Conservation (phyloP, 2,113 vertebrate species). For the Euleptes europaea region DNA sequence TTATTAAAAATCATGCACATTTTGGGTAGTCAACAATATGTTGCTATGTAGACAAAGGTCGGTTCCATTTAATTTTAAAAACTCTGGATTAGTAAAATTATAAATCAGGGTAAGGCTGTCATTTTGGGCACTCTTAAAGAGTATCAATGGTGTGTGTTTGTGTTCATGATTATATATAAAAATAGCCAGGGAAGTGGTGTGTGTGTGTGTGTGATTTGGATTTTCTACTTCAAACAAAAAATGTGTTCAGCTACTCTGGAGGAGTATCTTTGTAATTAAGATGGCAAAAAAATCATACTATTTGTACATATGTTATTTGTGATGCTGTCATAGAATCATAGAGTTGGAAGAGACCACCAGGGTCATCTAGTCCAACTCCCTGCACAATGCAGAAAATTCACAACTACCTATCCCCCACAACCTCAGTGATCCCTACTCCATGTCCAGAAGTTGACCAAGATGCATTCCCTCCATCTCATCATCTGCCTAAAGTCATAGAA, state of each 20-base stretch:
- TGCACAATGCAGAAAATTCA: too few species aligned
- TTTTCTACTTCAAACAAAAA: background rate
- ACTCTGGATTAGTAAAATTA: background rate
- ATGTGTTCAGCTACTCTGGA: background rate
- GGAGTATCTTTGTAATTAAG: background rate
- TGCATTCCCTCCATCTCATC: too few species aligned
- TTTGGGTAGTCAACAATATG: background rate
- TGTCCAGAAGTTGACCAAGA: too few species aligned
- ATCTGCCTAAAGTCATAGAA: too few species aligned
- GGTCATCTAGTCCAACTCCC: too few species aligned
- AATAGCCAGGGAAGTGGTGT: background rate
- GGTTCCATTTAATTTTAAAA: background rate
- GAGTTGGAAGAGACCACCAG: too few species aligned
- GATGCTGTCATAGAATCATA: background rate
- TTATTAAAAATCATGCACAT: rapidly evolving
- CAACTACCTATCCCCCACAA: too few species aligned
- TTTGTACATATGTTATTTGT: background rate
- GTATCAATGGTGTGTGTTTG: background rate
- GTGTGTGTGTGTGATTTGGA: background rate
- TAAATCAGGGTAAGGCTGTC: background rate
- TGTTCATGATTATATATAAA: background rate
- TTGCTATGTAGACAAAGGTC: background rate
- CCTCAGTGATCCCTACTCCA: too few species aligned
- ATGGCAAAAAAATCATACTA: too few species aligned
- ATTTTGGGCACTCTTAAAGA: background rate